phyloP scores from a whole-genome alignment of 2,888 invertebrate genomes.

The Empis stercorea region DNA sequence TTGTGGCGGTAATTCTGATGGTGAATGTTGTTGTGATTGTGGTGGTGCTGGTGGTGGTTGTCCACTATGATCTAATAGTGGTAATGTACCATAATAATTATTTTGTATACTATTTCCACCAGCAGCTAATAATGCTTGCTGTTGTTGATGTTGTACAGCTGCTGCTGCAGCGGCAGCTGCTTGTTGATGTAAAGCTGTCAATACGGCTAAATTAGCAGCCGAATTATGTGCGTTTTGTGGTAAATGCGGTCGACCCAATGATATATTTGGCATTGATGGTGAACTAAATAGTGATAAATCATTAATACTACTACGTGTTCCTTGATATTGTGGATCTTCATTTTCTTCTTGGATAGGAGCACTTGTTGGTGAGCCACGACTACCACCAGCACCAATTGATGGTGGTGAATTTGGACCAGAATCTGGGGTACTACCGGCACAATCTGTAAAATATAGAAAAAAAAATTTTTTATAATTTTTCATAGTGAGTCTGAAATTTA shows the following conservation, averaged over 20 bases:
- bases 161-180: slow-evolving; percentile 10
- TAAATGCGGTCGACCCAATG: slow-evolving; percentile 69
- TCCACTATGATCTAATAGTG: slow-evolving; percentile 23
- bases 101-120: slow-evolving; percentile 18
- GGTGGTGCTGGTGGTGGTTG: slow-evolving; percentile 43
- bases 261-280: slow-evolving; percentile 95
- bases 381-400: slow-evolving; percentile 40
- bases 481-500: too few relatives aligned
- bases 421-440: slow-evolving; percentile 50
- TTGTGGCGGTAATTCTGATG: slow-evolving; percentile 27
- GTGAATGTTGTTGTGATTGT: slow-evolving; percentile 32
- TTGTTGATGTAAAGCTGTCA: slow-evolving; percentile 29
- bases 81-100: slow-evolving; percentile 26
- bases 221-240: slow-evolving; percentile 27
- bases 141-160: not conserved
- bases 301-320: slow-evolving; percentile 53
- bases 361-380: slow-evolving; percentile 50
- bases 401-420: slow-evolving; percentile 67
- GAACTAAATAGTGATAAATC: slow-evolving; percentile 78
- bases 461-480: not conserved
- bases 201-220: slow-evolving; percentile 27
- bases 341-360: slow-evolving; percentile 74
- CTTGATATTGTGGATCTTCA: slow-evolving; percentile 52
- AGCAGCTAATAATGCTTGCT: slow-evolving; percentile 17
- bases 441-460: slow-evolving; percentile 35